Evolutionary conservation across 2,888 invertebrate genomes (phyloP).

Genomic region (Drosophila multiciliata): DNA sequence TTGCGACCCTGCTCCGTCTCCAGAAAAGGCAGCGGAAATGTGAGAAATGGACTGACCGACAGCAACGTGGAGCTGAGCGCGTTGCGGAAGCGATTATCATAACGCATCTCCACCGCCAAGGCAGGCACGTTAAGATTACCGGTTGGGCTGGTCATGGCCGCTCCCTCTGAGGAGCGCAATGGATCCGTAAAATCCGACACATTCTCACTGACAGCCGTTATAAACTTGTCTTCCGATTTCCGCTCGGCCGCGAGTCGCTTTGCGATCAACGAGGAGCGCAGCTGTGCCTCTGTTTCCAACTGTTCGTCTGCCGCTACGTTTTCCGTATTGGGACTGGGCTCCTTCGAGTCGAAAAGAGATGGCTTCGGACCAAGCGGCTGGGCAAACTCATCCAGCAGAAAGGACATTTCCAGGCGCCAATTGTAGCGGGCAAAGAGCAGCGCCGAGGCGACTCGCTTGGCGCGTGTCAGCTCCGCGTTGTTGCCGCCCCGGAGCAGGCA

Average conservation of each 20-base stretch:
- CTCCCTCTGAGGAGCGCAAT: slow-evolving; percentile 86
- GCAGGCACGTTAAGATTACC: slow-evolving; percentile 69
- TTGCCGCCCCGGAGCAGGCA: slow-evolving; percentile 94
- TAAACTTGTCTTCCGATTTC: slow-evolving; percentile 86
- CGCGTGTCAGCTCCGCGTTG: slow-evolving; percentile 90
- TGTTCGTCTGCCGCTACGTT: slow-evolving; percentile 56
- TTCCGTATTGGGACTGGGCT: slow-evolving; percentile 82
- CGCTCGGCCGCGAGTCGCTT: slow-evolving; percentile 70
- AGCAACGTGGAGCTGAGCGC: slow-evolving; percentile 90
- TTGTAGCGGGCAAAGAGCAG: slow-evolving; percentile 92
- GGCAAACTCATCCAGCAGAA: slow-evolving; percentile 94
- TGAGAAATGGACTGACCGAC: slow-evolving; percentile 94
- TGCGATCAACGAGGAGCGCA: slow-evolving; percentile 25
- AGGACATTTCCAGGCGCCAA: slow-evolving; percentile 96
- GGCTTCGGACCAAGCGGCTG: slow-evolving; percentile 88
- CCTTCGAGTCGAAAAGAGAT: slow-evolving; percentile 85
- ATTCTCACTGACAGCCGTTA: slow-evolving; percentile 85
- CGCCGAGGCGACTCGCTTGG: slow-evolving; percentile 93
- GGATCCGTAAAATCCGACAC: slow-evolving; percentile 93
- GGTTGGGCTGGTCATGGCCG: slow-evolving; percentile 84
- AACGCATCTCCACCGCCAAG: slow-evolving; percentile 86
- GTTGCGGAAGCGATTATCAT: slow-evolving; percentile 90
- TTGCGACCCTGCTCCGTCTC: slow-evolving; percentile 93
- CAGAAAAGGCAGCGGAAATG: slow-evolving; percentile 93
- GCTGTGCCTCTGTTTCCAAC: slow-evolving; percentile 46